Evolutionary conservation across 2,113 vertebrate genomes (phyloP).

Genomic region (Meles meles): DNA sequence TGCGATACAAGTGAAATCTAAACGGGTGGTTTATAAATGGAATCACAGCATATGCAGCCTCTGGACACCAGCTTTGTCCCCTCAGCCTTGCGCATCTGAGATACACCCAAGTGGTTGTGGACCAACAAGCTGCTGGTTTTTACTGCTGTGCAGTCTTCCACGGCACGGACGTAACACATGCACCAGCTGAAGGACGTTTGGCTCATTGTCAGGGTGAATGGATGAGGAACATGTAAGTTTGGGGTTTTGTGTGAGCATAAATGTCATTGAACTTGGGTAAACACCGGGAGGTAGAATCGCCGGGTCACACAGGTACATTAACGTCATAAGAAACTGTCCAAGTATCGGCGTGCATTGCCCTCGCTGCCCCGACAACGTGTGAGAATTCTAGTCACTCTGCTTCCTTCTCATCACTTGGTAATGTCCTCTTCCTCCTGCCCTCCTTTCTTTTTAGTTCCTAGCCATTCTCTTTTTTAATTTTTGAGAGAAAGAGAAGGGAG

Average conservation of each 20-base stretch:
- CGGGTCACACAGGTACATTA: background rate
- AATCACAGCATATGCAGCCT: fast-evolving
- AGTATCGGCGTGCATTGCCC: fast-evolving
- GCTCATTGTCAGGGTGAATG: background rate
- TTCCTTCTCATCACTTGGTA: background rate
- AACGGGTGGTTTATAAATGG: background rate
- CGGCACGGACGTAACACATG: background rate
- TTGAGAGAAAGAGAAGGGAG: background rate
- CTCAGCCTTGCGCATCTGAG: background rate
- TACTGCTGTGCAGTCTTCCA: background rate
- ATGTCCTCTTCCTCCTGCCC: background rate
- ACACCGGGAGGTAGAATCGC: background rate
- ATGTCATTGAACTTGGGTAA: background rate
- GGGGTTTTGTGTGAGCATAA: background rate
- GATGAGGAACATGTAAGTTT: background rate
- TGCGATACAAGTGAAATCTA: background rate
- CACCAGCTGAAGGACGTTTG: background rate
- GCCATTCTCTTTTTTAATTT: background rate
- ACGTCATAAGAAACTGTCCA: background rate
- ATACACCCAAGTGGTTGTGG: fast-evolving
- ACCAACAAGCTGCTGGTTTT: background rate
- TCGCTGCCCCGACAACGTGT: fast-evolving
- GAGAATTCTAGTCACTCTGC: background rate
- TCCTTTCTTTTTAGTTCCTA: background rate
- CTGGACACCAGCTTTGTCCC: background rate